Base-by-base conservation (phyloP, 2,113 vertebrate species). In the Corythoichthys intestinalis region DNA sequence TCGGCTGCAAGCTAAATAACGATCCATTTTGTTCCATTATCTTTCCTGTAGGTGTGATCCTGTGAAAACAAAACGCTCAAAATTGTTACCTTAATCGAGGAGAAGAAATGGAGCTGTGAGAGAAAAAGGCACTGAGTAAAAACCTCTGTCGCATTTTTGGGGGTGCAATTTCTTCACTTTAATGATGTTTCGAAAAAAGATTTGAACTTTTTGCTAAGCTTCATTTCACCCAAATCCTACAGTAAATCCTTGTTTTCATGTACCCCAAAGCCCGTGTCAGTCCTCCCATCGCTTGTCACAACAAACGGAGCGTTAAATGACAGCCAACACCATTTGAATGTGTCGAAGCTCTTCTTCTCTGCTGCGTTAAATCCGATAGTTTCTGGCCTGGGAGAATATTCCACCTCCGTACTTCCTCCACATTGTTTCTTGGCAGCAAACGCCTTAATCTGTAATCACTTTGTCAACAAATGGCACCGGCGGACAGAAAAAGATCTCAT, bases 241-340 rank as follows among this genome's bases (percentile, higher is more conserved):
- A n/a, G 50, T 17, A 53, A 53, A 53, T 53, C 50, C 50, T 53
- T 53, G 50, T 53, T 53, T 53, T 53, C 50, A 53, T 20, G 50
- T 53, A 7, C 50, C 50, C 6, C 50, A 20, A 53, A 53, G 50
- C 50, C 50, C 50, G 7, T 53, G 50, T 53, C 50, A 53, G 50
- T 53, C 50, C 50, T 53, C 50, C 50, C 50, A 53, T 53, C 50
- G 50, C 50, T 53, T 53, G 50, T 53, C 50, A 53, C 50, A 20
- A 53, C 50, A 53, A 53, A 53, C 50, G 6, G 50, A 53, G 53
- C 53, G 53, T 56, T 56, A 56, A 56, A 56, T 56, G 53, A 11
- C 53, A 34, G 12, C 53, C 53, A 28, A 34, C 53, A 12, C 53
- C 53, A 56, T 56, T 12, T 56, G 20, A 34, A 56, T 34, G 53